These are phyloP conservation scores for Listrodromus nycthemerus DNA, from an alignment of 2,888 invertebrate genomes.

Conservation along the genomic window DNA sequence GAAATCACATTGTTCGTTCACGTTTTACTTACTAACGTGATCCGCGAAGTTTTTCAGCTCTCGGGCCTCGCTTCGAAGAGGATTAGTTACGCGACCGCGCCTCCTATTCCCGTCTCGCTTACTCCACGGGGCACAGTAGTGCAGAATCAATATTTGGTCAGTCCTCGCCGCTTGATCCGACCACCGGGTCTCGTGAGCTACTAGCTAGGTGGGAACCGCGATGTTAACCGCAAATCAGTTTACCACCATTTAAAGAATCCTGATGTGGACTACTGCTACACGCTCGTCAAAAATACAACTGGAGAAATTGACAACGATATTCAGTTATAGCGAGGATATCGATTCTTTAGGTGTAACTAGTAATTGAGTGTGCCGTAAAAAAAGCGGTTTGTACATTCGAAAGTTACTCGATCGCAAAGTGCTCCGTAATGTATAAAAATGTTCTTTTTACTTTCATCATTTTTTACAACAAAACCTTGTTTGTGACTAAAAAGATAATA, in stretches of 20 bases:
- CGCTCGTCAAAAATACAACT: slow-evolving; percentile 33
- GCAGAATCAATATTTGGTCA: slow-evolving; percentile 64
- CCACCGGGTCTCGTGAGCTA: slow-evolving; percentile 50
- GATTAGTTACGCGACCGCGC: slow-evolving; percentile 63
- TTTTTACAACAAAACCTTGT: background rate
- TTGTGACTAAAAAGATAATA: background rate
- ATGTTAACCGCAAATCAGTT: slow-evolving; percentile 61
- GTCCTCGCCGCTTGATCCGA: slow-evolving; percentile 63
- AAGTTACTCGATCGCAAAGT: background rate
- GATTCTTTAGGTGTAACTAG: background rate
- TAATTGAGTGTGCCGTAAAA: background rate
- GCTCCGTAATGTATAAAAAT: background rate
- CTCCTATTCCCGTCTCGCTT: slow-evolving; percentile 51
- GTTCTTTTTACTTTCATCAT: background rate
- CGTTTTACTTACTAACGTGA: slow-evolving; percentile 31
- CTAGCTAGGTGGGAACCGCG: slow-evolving; percentile 51
- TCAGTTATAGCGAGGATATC: background rate
- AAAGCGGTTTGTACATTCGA: background rate
- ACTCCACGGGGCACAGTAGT: slow-evolving; percentile 43
- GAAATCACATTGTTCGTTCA: background rate
- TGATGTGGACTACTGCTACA: slow-evolving; percentile 26
- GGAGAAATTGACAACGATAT: background rate
- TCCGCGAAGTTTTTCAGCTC: slow-evolving; percentile 47
- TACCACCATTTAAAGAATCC: slow-evolving; percentile 53
- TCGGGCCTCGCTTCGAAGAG: slow-evolving; percentile 37